Base-by-base conservation (phyloP, 2,797 vertebrate genomes). In the Rousettus madagascariensis region DNA sequence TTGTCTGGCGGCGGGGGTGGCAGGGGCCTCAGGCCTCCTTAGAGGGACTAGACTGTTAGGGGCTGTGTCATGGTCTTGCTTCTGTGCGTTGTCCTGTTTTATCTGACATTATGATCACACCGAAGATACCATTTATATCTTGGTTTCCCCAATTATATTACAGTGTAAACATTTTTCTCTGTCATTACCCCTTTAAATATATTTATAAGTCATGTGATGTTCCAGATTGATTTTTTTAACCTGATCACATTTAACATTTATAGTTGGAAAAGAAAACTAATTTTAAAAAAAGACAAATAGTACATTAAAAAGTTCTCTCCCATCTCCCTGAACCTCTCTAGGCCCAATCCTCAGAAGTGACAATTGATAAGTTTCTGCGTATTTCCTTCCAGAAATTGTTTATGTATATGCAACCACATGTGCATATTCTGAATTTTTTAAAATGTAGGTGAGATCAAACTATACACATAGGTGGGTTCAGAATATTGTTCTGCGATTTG, bases 211-310 rank as follows among this genome's bases (percentile, higher is more conserved):
- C 15, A 6, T 66, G n/a, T 66, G 72, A 19, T 51, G 33, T 75
- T 69, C 10, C 26, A 55, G 75, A 89, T 49, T 49, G 57, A 69
- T 69, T 75, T 91, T 82, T 82, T 55, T 88, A 77, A 66, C 57
- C 77, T 33, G n/a, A 49, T 30, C 16, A 24, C 26, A 38, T n/a
- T 93, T 93, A 82, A 86, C 61, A 93, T 75, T 69, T 72, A 74
- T 63, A 88, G 53, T 61, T 88, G 15, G 80, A 61, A 86, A 74
- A 82, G 72, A 46, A 75, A 91, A 79, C 65, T 75, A 91, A n/a
- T 59, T 38, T 87, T 68, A 80, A 82, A 92, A 53, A 85, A n/a
- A 80, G 59, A 33, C 16, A 20, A 90, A 69, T 9, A 46, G 30
- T 86, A 19, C 19, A 28, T 46, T 87, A 68, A 46, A 90, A 92